A percentile compares a stretch with the other conserved stretches of the same genome.
phyloP scores from a whole-genome alignment of 2,113 vertebrate species.

The Andinoacara biseriatus region DNA sequence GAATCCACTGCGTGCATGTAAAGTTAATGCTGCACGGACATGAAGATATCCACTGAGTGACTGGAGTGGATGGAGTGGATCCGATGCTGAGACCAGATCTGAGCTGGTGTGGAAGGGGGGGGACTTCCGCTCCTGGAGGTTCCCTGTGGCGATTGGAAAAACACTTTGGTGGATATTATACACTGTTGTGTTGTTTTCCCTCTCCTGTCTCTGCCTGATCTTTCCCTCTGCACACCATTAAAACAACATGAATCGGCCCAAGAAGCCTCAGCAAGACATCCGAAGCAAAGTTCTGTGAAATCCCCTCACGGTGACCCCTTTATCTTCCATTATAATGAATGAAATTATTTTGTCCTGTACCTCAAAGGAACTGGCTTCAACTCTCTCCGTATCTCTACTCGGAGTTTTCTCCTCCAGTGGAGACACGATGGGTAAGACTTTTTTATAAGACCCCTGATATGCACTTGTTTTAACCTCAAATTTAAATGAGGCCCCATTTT shows the following conservation, averaged over 20 bases:
- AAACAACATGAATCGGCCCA: constrained; percentile 68
- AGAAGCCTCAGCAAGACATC: constrained; percentile 46
- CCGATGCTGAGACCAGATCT: constrained; percentile 67
- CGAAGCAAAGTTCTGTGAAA: constrained; percentile 52
- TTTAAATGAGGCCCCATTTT: not conserved
- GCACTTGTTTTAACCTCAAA: constrained; percentile 11
- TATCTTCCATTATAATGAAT: constrained; percentile 48
- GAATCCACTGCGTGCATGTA: constrained; percentile 17
- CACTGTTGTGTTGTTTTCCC: constrained; percentile 74
- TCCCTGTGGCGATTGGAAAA: constrained; percentile 75
- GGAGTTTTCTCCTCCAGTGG: constrained; percentile 5
- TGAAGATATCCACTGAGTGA: constrained; percentile 40
- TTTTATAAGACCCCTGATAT: not conserved
- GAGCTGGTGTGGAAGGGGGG: constrained; percentile 51
- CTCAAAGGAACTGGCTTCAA: constrained; percentile 54
- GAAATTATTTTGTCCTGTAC: constrained; percentile 43
- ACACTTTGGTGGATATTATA: constrained; percentile 75
- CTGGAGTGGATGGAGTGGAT: constrained; percentile 53
- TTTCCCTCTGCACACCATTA: constrained; percentile 65
- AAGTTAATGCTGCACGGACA: constrained; percentile 36
- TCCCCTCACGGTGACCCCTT: constrained; percentile 43
- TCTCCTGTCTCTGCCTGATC: constrained; percentile 64
- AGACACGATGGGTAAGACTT: constrained; percentile 3
- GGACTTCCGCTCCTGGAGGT: constrained; percentile 55
- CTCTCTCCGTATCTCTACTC: constrained; percentile 20